Evolutionary conservation across 2,113 vertebrate genomes (phyloP).

Genomic region (Madoqua kirkii): DNA sequence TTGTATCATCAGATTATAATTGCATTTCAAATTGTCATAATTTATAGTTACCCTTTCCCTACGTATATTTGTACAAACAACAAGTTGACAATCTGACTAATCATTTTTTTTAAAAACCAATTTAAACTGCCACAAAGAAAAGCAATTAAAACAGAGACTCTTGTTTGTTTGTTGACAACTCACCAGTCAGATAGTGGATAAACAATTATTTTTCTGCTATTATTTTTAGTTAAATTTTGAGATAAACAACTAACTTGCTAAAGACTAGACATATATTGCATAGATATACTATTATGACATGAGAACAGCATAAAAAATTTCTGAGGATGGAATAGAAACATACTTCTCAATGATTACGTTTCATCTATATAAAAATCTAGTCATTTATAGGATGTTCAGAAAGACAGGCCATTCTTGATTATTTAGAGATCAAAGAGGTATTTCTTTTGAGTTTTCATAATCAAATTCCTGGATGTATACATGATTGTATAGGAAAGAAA

Average conservation of each 20-base stretch:
- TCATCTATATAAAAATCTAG: background rate
- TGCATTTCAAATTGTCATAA: constrained; percentile 26
- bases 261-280: background rate
- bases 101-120: background rate
- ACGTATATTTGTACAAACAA: background rate
- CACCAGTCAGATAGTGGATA: background rate
- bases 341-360: background rate
- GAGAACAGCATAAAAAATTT: background rate
- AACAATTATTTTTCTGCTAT: background rate
- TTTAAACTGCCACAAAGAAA: constrained; percentile 13
- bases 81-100: background rate
- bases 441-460: constrained; percentile 27
- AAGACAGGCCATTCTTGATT: background rate
- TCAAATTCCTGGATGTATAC: background rate
- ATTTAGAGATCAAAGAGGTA: background rate
- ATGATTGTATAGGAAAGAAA: background rate
- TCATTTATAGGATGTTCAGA: background rate
- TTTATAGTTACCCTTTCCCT: background rate
- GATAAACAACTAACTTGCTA: background rate
- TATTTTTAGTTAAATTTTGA: constrained; percentile 13
- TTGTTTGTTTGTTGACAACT: constrained; percentile 8
- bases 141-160: background rate
- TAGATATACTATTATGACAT: background rate
- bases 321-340: background rate
- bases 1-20: background rate